Evolutionary conservation across 1,140 invertebrate species (phyloP).

Genomic region (Vanessa tameamea): DNA sequence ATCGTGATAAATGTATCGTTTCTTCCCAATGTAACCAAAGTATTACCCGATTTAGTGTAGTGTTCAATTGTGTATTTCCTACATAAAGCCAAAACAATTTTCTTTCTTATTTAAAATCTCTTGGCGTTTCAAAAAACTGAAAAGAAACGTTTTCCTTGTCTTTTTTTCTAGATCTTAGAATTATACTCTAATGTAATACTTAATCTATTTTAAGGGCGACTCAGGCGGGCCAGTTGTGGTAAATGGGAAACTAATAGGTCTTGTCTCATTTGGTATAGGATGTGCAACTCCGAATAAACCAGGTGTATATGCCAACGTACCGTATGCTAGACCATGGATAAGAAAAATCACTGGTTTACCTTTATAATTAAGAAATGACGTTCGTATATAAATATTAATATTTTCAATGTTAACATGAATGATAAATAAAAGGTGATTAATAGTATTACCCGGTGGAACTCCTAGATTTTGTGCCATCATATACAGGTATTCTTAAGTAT

Average conservation of each 20-base stretch:
- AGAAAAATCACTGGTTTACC: constrained; percentile 57
- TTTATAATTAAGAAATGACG: constrained; percentile 32
- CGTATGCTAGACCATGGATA: constrained; percentile 65
- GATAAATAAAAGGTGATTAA: not conserved
- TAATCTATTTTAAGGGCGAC: constrained; percentile 64
- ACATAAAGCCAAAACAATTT: too few species aligned
- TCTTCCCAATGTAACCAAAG: too few species aligned
- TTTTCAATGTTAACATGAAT: not conserved
- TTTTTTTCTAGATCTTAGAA: too few species aligned
- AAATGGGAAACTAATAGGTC: constrained; percentile 76
- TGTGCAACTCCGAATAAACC: constrained; percentile 81
- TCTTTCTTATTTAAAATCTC: too few species aligned
- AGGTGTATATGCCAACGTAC: constrained; percentile 83
- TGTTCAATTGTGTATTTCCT: too few species aligned
- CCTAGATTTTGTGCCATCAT: not conserved
- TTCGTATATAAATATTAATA: too few species aligned
- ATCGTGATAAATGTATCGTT: too few species aligned
- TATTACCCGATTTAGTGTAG: too few species aligned
- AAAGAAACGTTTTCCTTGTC: too few species aligned
- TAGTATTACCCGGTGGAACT: not conserved
- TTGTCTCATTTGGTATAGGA: constrained; percentile 83
- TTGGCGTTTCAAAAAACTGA: too few species aligned
- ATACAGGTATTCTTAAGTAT: not conserved
- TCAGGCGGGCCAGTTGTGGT: constrained; percentile 71
- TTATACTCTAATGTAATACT: not conserved